phyloP scores from a whole-genome alignment of 1,140 invertebrate genomes.

The Bombus affinis region DNA sequence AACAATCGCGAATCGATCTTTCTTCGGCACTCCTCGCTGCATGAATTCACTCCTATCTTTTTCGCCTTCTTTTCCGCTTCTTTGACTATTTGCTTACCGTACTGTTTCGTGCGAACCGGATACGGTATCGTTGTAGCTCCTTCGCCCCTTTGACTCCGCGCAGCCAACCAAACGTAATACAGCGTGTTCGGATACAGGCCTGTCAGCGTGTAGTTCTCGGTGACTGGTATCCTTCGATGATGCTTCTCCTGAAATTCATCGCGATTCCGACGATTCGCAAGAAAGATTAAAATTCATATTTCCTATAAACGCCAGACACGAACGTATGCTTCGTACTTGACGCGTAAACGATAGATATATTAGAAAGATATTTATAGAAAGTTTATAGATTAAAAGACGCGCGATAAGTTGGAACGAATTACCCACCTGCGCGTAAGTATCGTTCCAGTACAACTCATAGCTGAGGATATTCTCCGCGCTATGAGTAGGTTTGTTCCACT shows the following conservation, averaged over 20 bases:
- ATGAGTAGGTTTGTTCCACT: conserved; percentile 95
- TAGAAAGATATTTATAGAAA: too few relatives aligned
- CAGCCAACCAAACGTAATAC: conserved; percentile 98
- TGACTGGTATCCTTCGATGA: conserved; percentile 89
- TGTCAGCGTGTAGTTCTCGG: conserved; percentile 92
- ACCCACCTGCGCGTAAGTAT: conserved; percentile 94
- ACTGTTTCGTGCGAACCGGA: conserved; percentile 96
- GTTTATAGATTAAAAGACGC: too few relatives aligned
- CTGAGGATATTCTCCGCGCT: conserved; percentile 95
- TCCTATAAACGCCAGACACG: not conserved
- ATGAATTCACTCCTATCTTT: conserved; percentile 72
- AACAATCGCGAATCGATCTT: conserved; percentile 65
- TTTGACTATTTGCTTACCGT: conserved; percentile 90
- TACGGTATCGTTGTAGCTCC: conserved; percentile 97
- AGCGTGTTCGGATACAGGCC: conserved; percentile 97
- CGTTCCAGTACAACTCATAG: conserved; percentile 98
- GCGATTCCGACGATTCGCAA: too few relatives aligned
- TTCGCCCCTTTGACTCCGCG: conserved; percentile 94
- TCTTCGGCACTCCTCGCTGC: conserved; percentile 80
- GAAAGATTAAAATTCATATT: not conserved
- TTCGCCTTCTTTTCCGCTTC: conserved; percentile 52
- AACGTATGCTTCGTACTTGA: too few relatives aligned
- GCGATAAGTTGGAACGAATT: not conserved
- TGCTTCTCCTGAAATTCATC: conserved; percentile 83
- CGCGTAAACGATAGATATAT: too few relatives aligned